phyloP scores from a whole-genome alignment of 2,113 vertebrate genomes.

The Spizaetus ornatus region DNA sequence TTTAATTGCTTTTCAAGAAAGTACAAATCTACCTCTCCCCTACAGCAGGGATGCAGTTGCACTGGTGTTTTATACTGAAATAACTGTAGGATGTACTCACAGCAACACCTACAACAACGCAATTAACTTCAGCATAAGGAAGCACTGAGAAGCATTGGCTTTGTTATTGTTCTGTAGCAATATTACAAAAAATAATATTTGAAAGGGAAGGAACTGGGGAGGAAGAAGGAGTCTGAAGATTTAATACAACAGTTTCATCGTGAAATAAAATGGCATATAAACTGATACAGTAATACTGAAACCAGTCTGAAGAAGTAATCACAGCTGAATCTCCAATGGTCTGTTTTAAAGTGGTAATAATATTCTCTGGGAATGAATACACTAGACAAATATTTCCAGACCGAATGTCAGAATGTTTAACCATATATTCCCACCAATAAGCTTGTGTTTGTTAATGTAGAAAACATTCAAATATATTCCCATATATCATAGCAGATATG shows the following conservation, averaged over 20 bases:
- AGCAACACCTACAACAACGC: neutral
- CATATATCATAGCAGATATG: neutral
- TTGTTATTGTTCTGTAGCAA: neutral
- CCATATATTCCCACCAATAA: neutral
- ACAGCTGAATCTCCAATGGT: neutral
- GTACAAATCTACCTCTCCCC: neutral
- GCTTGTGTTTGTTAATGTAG: conserved; percentile 5
- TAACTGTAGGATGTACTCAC: neutral
- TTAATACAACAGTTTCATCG: neutral
- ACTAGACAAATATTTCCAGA: conserved; percentile 20
- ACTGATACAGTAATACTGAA: neutral
- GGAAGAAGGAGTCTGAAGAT: neutral
- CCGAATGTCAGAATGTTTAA: conserved; percentile 27
- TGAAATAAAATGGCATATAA: neutral
- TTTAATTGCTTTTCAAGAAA: neutral
- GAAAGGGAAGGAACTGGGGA: neutral
- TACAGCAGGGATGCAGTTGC: neutral
- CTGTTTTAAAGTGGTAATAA: neutral
- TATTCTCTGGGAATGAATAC: neutral
- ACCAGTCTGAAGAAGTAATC: neutral
- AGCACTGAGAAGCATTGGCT: neutral
- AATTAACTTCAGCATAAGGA: neutral
- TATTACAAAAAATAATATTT: neutral
- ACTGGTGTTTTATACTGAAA: neutral
- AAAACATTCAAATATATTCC: neutral